These are phyloP conservation scores for Gallinago solitaria DNA, from an alignment of 2,797 vertebrate genomes.

Conservation along the genomic window DNA sequence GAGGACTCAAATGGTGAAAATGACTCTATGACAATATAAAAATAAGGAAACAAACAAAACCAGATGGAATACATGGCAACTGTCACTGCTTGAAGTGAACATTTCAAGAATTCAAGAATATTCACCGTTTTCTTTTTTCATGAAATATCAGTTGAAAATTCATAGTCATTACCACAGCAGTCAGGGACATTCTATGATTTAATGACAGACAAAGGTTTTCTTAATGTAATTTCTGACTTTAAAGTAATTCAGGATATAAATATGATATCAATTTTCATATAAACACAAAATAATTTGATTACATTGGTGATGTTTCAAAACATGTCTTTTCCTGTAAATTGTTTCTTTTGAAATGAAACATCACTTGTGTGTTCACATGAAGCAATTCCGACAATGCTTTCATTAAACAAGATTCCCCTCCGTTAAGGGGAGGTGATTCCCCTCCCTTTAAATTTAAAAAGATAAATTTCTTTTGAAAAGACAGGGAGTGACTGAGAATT, in stretches of 20 bases:
- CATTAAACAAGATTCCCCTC: conserved; percentile 80
- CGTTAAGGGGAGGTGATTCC: background rate
- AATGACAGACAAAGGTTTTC: background rate
- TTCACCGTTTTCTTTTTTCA: background rate
- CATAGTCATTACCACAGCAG: background rate
- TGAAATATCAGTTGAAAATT: background rate
- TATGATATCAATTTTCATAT: background rate
- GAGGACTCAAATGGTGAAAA: background rate
- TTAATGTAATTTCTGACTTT: background rate
- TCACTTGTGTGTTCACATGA: conserved; percentile 80
- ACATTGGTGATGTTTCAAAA: background rate
- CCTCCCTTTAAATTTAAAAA: background rate
- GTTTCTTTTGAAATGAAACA: conserved; percentile 75
- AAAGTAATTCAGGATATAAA: background rate
- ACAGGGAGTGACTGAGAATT: background rate
- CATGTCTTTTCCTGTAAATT: conserved; percentile 74
- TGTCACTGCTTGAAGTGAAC: background rate
- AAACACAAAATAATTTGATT: background rate
- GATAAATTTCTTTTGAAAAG: background rate
- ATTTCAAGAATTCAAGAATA: too few species aligned
- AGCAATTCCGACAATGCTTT: conserved; percentile 83
- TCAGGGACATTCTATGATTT: background rate
- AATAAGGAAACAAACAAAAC: background rate
- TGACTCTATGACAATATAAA: background rate
- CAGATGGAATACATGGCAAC: background rate